A percentile compares a stretch with the other conserved stretches of the same genome.
Evolutionary conservation across 2,113 vertebrate species (phyloP).

Genomic region (Alectura lathami): DNA sequence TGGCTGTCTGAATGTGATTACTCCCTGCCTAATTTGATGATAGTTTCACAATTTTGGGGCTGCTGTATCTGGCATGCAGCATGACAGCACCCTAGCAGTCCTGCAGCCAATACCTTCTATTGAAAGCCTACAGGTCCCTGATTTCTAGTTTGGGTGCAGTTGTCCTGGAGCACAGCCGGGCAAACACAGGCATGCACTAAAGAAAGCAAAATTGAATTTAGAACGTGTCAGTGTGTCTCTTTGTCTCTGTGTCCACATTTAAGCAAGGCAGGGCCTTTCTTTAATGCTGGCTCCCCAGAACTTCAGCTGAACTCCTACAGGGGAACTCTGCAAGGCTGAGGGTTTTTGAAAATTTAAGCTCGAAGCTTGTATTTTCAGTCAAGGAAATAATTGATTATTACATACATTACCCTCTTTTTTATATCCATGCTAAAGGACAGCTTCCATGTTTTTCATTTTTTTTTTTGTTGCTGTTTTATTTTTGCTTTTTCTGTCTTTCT

Average conservation of each 20-base stretch:
- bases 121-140: background rate
- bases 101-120: background rate
- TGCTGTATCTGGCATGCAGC: background rate
- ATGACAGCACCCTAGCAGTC: background rate
- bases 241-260: background rate
- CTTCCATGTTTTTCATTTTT: background rate
- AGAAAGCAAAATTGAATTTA: background rate
- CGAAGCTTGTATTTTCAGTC: background rate
- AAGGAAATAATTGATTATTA: background rate
- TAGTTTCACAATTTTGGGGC: background rate
- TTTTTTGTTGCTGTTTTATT: background rate
- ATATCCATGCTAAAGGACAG: background rate
- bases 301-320: background rate
- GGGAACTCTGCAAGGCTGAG: rapidly evolving
- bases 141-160: background rate
- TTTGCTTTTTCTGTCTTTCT: background rate
- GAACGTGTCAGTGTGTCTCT: background rate
- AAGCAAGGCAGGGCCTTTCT: background rate
- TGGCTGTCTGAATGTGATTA: background rate
- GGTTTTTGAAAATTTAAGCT: background rate
- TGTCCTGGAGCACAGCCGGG: background rate
- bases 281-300: background rate
- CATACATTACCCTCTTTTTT: background rate
- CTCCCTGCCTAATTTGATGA: background rate
- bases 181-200: background rate